phyloP scores from a whole-genome alignment of 2,797 vertebrate genomes.

The Pelodytes ibericus region DNA sequence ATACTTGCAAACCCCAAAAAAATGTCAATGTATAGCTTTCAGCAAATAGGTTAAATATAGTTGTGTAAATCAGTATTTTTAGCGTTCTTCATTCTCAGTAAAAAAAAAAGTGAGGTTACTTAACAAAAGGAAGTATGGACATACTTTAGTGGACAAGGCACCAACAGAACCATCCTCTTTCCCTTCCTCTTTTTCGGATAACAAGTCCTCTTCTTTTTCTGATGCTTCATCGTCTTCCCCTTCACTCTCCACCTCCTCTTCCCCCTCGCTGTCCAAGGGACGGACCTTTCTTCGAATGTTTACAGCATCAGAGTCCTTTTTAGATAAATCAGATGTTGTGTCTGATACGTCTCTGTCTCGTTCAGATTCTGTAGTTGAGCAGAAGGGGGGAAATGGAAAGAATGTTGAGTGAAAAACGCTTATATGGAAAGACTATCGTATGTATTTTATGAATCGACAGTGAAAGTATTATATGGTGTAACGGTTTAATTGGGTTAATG shows the following conservation, averaged over 20 bases:
- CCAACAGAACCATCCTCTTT: slow-evolving; percentile 71
- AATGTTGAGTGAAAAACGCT: neutral
- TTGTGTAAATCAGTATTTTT: too few species aligned
- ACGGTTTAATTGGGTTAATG: slow-evolving; percentile 1
- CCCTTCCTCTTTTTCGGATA: slow-evolving; percentile 72
- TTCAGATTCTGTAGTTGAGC: slow-evolving; percentile 70
- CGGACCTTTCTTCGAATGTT: slow-evolving; percentile 81
- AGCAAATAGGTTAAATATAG: too few species aligned
- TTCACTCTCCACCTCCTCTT: slow-evolving; percentile 91
- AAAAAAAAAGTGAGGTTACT: too few species aligned
- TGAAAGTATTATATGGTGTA: neutral
- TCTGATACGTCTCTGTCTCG: slow-evolving; percentile 76
- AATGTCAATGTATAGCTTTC: too few species aligned
- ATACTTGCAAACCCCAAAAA: too few species aligned
- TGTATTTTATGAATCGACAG: too few species aligned
- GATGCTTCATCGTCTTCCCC: slow-evolving; percentile 81
- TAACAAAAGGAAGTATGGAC: too few species aligned
- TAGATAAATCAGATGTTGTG: slow-evolving; percentile 78
- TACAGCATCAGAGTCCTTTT: slow-evolving; percentile 78
- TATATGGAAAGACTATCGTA: neutral
- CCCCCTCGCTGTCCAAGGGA: slow-evolving; percentile 90
- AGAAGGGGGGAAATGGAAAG: neutral
- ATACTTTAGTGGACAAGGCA: slow-evolving; percentile 52
- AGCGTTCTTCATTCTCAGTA: too few species aligned
- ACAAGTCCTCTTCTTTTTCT: slow-evolving; percentile 60